Percentiles rank a stretch among this genome's conserved stretches.
phyloP scores from a whole-genome alignment of 2,797 vertebrate genomes.

The Danionella dracula region DNA sequence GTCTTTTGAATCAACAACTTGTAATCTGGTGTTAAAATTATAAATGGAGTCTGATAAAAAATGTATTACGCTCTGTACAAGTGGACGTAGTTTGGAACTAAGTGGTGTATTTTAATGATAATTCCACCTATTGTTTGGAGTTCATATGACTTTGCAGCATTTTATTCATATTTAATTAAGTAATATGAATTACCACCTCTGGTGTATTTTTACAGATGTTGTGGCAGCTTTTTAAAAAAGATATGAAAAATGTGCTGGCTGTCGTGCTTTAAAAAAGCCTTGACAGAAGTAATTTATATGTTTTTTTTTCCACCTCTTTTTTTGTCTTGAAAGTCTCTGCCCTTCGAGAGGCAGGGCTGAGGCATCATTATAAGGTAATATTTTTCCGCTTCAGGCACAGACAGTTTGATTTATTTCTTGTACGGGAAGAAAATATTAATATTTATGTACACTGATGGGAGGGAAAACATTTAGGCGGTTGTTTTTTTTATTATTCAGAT shows the following conservation, averaged over 20 bases:
- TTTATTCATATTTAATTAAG: slow-evolving; percentile 6
- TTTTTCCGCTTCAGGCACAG: slow-evolving; percentile 45
- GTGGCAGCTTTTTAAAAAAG: not conserved
- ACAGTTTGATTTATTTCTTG: slow-evolving; percentile 56
- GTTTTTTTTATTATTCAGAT: slow-evolving; percentile 63
- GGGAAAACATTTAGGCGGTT: slow-evolving; percentile 49
- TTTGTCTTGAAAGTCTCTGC: slow-evolving; percentile 39
- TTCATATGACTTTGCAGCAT: not conserved
- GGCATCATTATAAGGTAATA: slow-evolving; percentile 49
- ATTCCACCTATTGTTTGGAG: no score
- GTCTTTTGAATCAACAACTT: no score
- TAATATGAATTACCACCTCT: no score
- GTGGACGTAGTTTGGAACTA: no score
- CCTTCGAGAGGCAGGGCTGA: slow-evolving; percentile 52
- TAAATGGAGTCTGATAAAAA: no score
- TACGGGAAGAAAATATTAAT: slow-evolving; percentile 58
- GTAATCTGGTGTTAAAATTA: no score
- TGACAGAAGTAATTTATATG: slow-evolving; percentile 13
- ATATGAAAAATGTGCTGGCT: not conserved
- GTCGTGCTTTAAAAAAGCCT: not conserved
- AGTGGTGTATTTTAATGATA: no score
- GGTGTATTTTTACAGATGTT: no score
- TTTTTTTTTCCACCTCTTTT: slow-evolving; percentile 26
- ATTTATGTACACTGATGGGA: slow-evolving; percentile 57
- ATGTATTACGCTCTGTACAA: no score